Conservation (phyloP, 2,888 invertebrate genomes). For the Brachylomia viminalis region DNA sequence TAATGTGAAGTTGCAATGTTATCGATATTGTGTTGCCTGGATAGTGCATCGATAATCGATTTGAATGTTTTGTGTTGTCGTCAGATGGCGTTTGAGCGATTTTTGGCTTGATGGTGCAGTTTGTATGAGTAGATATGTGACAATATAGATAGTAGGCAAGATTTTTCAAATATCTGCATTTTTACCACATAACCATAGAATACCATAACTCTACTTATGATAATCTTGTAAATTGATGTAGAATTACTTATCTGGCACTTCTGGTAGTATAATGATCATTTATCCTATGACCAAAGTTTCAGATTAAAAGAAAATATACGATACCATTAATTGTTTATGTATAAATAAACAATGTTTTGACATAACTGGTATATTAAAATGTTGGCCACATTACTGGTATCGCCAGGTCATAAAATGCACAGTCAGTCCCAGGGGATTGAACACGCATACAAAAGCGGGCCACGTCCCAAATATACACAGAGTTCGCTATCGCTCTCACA, state of each 20-base stretch:
- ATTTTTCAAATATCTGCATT: background rate
- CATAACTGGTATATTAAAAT: conserved; percentile 24
- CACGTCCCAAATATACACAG: conserved; percentile 71
- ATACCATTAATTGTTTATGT: background rate
- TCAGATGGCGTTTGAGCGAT: background rate
- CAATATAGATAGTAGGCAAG: background rate
- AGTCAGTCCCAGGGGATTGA: conserved; percentile 68
- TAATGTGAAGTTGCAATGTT: conserved; percentile 14
- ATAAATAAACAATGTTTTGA: conserved; percentile 30
- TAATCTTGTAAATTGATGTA: background rate
- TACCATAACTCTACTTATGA: too few relatives aligned
- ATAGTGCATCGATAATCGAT: background rate
- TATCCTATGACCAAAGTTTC: background rate
- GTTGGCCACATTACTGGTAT: conserved; percentile 29
- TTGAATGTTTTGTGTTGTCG: background rate
- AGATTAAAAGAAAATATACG: background rate
- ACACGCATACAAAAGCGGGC: conserved; percentile 75
- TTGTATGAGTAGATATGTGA: background rate
- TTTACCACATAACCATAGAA: background rate
- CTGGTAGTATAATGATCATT: background rate
- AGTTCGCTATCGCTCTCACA: conserved; percentile 69
- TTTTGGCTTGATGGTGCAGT: background rate
- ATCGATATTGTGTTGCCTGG: conserved; percentile 13
- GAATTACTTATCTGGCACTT: background rate
- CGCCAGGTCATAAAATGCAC: conserved; percentile 64